phyloP scores from a whole-genome alignment of 2,113 vertebrate genomes.

The Helogale parvula region DNA sequence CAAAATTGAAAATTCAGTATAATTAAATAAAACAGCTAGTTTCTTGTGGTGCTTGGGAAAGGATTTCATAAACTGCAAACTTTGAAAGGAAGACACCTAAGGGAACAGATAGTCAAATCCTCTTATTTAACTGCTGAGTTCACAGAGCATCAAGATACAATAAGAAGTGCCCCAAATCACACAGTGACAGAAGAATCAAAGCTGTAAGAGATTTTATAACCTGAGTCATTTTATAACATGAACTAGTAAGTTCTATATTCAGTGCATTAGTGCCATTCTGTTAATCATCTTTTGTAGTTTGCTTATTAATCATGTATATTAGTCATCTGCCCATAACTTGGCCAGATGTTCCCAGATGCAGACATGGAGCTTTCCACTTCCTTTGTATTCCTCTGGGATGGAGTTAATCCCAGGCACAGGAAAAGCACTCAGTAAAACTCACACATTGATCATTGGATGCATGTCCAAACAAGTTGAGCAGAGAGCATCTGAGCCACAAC shows the following conservation, averaged over 20 bases:
- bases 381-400: neutral
- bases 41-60: neutral
- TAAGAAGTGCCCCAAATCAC: neutral
- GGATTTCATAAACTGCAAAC: neutral
- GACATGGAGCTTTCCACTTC: neutral
- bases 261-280: neutral
- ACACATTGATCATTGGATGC: neutral
- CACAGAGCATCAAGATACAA: neutral
- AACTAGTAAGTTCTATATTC: neutral
- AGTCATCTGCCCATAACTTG: neutral
- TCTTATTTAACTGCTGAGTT: neutral
- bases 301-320: neutral
- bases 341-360: neutral
- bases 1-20: neutral
- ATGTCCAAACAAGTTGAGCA: neutral
- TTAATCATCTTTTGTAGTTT: neutral
- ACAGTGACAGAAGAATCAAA: neutral
- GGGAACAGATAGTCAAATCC: neutral
- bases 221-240: neutral
- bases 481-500: neutral
- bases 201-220: neutral
- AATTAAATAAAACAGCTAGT: neutral
- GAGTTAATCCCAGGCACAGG: neutral
- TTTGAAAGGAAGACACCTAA: neutral
- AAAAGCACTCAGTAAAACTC: neutral